Conservation (phyloP, 1,140 invertebrate genomes). For the Brachionus sp. region DNA sequence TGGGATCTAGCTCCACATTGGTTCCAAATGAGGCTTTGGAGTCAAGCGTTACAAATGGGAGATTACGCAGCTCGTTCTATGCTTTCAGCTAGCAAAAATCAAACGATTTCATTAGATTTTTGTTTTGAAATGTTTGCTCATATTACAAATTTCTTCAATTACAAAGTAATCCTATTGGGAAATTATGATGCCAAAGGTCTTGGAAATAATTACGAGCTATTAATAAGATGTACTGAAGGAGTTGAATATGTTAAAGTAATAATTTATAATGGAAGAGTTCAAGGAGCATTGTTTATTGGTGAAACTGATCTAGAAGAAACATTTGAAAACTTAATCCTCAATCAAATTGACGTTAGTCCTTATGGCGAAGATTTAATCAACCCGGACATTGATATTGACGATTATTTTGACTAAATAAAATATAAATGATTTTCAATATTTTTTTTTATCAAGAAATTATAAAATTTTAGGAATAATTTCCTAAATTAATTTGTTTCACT, state of each 20-base stretch:
- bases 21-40: constrained; percentile 94
- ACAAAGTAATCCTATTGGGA: constrained; percentile 85
- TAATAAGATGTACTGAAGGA: constrained; percentile 65
- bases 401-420: constrained; percentile 85
- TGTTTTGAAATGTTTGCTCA: constrained; percentile 96
- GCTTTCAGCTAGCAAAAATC: constrained; percentile 64
- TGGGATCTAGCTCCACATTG: constrained; percentile 78
- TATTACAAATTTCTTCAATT: constrained; percentile 89
- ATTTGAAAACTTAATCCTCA: constrained; percentile 93
- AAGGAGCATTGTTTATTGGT: constrained; percentile 90
- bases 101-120: constrained; percentile 73
- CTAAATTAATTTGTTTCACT: background rate
- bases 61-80: constrained; percentile 85
- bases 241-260: constrained; percentile 69
- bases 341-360: constrained; percentile 80
- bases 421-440: background rate
- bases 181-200: constrained; percentile 89
- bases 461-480: background rate
- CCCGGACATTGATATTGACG: constrained; percentile 93
- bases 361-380: constrained; percentile 88
- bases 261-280: constrained; percentile 75
- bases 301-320: constrained; percentile 96
- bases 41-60: constrained; percentile 95
- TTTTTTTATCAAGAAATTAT: background rate
- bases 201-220: constrained; percentile 75